Percentiles rank a stretch among this genome's conserved stretches.
Conservation (phyloP, 2,888 invertebrate genomes). For the Ecdyonurus torrentis region DNA sequence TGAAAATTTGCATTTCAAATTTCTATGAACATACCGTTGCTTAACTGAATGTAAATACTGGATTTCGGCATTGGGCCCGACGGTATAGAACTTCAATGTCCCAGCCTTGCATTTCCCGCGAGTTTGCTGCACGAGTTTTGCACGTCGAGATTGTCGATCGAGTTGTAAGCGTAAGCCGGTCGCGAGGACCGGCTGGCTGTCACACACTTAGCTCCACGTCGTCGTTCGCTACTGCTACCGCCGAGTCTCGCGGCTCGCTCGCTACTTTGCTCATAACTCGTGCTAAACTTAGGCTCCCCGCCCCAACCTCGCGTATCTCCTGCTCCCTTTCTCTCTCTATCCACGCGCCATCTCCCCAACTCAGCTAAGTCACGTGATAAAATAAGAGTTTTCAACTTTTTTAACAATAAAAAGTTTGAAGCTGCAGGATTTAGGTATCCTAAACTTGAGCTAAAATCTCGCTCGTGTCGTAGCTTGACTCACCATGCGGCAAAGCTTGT, state of each 20-base stretch:
- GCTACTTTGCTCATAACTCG: not conserved
- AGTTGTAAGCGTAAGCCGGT: too few species aligned
- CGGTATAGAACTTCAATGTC: not conserved
- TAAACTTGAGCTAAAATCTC: not conserved
- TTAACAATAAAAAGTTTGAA: not conserved
- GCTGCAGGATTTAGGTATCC: not conserved
- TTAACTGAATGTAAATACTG: conserved; percentile 1
- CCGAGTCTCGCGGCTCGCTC: not conserved
- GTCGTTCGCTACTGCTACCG: not conserved
- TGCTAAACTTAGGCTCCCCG: conserved; percentile 1
- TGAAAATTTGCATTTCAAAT: too few species aligned
- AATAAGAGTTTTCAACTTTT: not conserved
- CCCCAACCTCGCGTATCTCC: not conserved
- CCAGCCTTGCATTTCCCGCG: not conserved
- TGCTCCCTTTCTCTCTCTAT: not conserved
- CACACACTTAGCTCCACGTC: not conserved
- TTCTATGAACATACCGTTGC: not conserved
- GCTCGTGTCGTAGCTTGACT: not conserved
- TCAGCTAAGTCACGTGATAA: not conserved
- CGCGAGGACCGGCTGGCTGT: not conserved
- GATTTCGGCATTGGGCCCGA: not conserved
- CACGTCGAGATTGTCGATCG: too few species aligned
- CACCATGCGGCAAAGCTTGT: conserved; percentile 19
- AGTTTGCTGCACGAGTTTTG: not conserved
- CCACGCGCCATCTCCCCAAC: not conserved